Percentiles rank a stretch among this genome's conserved stretches.
These are phyloP conservation scores for Arctocebus calabarensis DNA, from an alignment of 2,797 vertebrate species.

Conservation along the genomic window DNA sequence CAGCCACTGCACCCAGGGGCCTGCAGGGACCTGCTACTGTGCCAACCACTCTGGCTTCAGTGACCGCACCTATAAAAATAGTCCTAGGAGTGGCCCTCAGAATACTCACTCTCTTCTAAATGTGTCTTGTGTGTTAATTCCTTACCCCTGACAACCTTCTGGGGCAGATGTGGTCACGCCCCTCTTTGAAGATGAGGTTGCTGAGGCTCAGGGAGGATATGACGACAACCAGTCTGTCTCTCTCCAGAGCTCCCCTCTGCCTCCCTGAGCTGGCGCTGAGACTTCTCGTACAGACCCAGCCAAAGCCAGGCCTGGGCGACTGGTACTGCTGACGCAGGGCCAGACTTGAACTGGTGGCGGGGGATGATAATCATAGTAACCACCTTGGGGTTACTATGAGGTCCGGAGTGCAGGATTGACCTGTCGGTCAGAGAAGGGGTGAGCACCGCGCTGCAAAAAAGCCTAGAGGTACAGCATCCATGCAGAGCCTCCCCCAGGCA, in stretches of 20 bases:
- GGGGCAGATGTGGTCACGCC: too few species aligned
- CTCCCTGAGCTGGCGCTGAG: background rate
- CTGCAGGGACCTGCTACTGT: background rate
- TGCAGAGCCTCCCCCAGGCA: background rate
- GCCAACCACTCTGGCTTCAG: background rate
- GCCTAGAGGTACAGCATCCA: background rate
- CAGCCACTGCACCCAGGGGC: accelerated
- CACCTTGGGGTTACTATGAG: background rate
- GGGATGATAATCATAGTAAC: background rate
- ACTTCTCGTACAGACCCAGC: background rate
- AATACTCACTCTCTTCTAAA: background rate
- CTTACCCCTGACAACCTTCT: background rate
- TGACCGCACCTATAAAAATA: background rate
- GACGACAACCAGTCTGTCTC: background rate
- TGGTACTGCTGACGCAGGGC: background rate
- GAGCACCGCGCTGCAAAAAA: background rate
- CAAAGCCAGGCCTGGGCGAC: background rate
- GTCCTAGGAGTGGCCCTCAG: background rate
- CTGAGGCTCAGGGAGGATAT: background rate
- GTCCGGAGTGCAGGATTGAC: too few species aligned
- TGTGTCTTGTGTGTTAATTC: background rate
- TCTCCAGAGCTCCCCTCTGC: background rate
- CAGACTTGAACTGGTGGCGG: background rate
- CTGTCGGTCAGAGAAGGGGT: background rate
- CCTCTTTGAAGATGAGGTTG: background rate